Base-by-base conservation (phyloP, 2,113 vertebrate genomes). In the Riparia riparia region DNA sequence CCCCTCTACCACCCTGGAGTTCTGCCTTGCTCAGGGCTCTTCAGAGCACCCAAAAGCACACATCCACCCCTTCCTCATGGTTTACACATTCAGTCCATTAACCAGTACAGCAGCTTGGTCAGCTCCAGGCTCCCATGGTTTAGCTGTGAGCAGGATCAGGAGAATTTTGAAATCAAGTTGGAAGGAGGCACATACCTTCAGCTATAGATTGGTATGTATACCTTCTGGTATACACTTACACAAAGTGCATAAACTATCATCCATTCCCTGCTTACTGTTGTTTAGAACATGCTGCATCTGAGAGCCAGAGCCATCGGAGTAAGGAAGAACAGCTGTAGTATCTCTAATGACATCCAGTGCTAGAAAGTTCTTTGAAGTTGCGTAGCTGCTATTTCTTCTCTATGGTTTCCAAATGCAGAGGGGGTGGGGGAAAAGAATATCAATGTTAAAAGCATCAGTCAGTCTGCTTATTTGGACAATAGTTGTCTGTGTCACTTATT, bases 331-430 rank as follows among this genome's bases (percentile, higher is more conserved):
- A 96, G 95, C 93, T 97, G 95, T 95, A 93, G 65, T 53, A 56
- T 86, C 47, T 58, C 74, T 82, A 69, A 95, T 82, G 86, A 94
- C 86, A 94, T 47, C 7, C 80, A 93, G 88, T 53, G 47, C 94
- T 95, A 95, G 53, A 89, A 96, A 83, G 63, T 64, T 84, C 96
- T 97, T 97, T 98, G 97, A 98, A 97, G 96, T 93, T 82, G 79
- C 25, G 14, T 86, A 94, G 96, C 92, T 98, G 93, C 92, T 96
- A 16, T 95, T 95, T 94, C 79, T 94, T 77, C 56, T 94, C 93
- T 96, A 88, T 97, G 91, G 95, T 95, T 96, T 97, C 91, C 96
- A 94, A 96, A 90, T 94, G 96, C 90, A 64, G 80, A 49, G 78
- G 12, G 13, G 11, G 37, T 37, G 28, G 50, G 29, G 58, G 56